Percentiles rank a stretch among this genome's conserved stretches.
These are phyloP conservation scores for Amazona finschi DNA, from an alignment of 2,797 vertebrate genomes.

Conservation along the genomic window DNA sequence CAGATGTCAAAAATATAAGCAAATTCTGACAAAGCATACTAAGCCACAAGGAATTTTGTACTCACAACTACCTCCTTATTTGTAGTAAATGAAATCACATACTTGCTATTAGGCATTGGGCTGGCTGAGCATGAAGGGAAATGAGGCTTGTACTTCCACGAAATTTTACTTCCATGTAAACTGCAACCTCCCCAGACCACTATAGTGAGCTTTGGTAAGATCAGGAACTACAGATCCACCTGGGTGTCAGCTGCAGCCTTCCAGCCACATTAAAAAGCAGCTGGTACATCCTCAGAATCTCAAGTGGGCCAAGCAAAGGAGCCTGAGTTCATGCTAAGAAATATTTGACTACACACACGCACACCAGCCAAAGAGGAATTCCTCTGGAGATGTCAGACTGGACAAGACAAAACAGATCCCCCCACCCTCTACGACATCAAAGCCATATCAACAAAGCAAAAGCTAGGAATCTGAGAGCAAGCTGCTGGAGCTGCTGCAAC, in stretches of 20 bases:
- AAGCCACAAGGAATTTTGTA: background rate
- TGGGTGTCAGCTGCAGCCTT: background rate
- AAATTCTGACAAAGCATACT: background rate
- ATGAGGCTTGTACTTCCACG: background rate
- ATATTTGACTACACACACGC: background rate
- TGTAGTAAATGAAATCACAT: background rate
- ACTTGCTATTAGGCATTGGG: background rate
- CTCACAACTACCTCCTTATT: background rate
- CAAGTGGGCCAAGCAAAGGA: background rate
- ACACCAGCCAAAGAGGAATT: background rate
- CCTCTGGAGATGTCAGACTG: background rate
- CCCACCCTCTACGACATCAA: background rate
- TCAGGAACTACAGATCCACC: background rate
- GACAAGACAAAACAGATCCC: slow-evolving; percentile 25
- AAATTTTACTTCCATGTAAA: background rate
- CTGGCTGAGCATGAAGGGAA: background rate
- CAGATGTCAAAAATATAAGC: background rate
- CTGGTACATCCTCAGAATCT: background rate
- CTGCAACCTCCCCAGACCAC: background rate
- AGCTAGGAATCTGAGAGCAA: background rate
- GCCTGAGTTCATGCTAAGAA: background rate
- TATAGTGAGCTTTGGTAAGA: background rate
- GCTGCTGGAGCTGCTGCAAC: background rate
- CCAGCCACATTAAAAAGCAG: background rate
- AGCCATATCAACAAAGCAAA: background rate